phyloP scores from a whole-genome alignment of 2,113 vertebrate species.

The Oostethus manadensis region DNA sequence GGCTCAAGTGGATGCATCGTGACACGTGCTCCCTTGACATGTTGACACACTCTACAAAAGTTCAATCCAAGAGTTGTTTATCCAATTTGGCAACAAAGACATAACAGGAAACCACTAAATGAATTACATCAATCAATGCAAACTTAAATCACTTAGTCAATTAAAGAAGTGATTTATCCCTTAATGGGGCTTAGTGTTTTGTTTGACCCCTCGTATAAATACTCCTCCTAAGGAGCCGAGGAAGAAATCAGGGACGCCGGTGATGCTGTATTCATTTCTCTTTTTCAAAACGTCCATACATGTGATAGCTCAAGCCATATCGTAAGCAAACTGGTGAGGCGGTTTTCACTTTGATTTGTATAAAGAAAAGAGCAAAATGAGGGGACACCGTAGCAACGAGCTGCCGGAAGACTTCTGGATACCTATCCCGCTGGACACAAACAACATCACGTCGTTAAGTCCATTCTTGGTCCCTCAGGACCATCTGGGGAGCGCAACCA shows the following conservation, averaged over 20 bases:
- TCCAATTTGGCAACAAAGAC: background rate
- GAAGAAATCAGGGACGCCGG: background rate
- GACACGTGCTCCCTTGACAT: background rate
- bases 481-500: slow-evolving; percentile 55
- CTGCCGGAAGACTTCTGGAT: slow-evolving; percentile 74
- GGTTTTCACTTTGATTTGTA: background rate
- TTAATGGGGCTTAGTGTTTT: slow-evolving; percentile 1
- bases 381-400: slow-evolving; percentile 25
- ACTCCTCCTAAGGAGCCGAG: background rate
- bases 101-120: background rate
- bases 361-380: slow-evolving; percentile 37
- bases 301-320: background rate
- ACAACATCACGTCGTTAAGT: slow-evolving; percentile 66
- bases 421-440: slow-evolving; percentile 59
- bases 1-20: background rate
- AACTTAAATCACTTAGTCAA: slow-evolving; percentile 12
- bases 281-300: background rate
- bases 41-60: background rate
- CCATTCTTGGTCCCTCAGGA: slow-evolving; percentile 74
- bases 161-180: slow-evolving; percentile 8
- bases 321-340: background rate
- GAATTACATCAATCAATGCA: slow-evolving; percentile 6
- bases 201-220: slow-evolving; percentile 16
- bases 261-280: background rate
- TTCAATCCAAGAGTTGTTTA: background rate